These are phyloP conservation scores for Hemistola chrysoprasaria DNA, from an alignment of 2,888 invertebrate genomes.

Conservation along the genomic window DNA sequence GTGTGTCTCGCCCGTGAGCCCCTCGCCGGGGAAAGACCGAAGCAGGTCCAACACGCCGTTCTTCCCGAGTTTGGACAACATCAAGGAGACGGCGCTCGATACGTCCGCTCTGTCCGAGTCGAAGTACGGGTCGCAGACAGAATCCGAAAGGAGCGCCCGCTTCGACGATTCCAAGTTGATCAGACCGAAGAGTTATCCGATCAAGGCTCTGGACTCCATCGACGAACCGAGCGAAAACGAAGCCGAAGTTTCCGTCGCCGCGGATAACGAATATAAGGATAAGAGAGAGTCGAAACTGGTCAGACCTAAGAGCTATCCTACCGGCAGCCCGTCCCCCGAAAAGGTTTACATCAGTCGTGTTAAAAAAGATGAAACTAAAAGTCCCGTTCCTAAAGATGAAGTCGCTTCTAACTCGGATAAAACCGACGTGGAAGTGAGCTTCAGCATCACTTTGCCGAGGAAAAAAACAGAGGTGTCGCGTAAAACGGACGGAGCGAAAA, in stretches of 20 bases:
- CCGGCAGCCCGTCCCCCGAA: conserved; percentile 68
- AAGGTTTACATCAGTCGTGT: conserved; percentile 56
- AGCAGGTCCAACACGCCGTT: conserved; percentile 76
- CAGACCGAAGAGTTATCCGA: conserved; percentile 84
- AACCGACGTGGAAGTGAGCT: conserved; percentile 71
- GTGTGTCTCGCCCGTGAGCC: conserved; percentile 61
- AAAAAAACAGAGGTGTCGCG: conserved; percentile 43
- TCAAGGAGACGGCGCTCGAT: conserved; percentile 66
- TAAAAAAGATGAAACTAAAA: conserved; percentile 51
- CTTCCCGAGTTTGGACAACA: conserved; percentile 76
- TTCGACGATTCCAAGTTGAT: conserved; percentile 63
- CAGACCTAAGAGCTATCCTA: conserved; percentile 84
- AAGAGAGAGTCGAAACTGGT: conserved; percentile 70
- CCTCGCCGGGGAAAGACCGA: conserved; percentile 59
- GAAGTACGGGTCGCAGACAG: conserved; percentile 33
- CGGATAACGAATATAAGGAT: conserved; percentile 46
- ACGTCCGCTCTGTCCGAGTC: conserved; percentile 38
- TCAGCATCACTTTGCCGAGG: conserved; percentile 70
- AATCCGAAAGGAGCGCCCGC: conserved; percentile 42
- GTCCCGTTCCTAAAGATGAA: conserved; percentile 39
- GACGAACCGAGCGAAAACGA: conserved; percentile 48
- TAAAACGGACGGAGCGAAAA: conserved; percentile 43
- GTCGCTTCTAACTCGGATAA: conserved; percentile 40
- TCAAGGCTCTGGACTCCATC: conserved; percentile 58
- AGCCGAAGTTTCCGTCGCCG: conserved; percentile 39